Conservation (phyloP, 2,797 vertebrate species). For the Rhabdophis nuchalis region DNA sequence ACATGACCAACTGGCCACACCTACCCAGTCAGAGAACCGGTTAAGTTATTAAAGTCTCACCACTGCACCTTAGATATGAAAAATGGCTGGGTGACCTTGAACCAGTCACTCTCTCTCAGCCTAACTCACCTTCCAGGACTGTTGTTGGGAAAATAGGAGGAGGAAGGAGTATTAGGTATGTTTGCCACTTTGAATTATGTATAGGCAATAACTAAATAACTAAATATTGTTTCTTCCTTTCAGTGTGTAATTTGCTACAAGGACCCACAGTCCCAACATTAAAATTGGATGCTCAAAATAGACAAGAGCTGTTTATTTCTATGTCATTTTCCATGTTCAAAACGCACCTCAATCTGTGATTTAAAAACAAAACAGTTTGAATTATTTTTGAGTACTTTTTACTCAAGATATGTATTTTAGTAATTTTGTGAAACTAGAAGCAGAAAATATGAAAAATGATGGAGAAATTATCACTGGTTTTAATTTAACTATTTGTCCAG, state of each 20-base stretch:
- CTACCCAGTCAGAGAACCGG: too few relatives aligned
- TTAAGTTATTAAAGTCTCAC: too few relatives aligned
- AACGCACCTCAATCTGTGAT: not conserved
- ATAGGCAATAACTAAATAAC: not conserved
- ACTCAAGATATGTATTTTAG: not conserved
- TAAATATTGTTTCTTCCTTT: not conserved
- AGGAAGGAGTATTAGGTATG: not conserved
- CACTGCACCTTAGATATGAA: not conserved
- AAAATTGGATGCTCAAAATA: not conserved
- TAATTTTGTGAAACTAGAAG: not conserved
- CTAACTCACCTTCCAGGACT: not conserved
- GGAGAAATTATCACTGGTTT: not conserved
- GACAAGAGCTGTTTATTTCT: not conserved
- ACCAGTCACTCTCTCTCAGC: not conserved
- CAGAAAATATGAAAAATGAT: not conserved
- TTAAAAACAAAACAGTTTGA: not conserved
- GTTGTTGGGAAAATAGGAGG: not conserved
- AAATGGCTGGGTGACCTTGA: not conserved
- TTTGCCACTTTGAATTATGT: not conserved
- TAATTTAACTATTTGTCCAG: not conserved
- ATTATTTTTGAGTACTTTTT: not conserved
- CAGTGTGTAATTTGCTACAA: not conserved
- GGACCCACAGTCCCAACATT: not conserved
- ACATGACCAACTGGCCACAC: too few relatives aligned
- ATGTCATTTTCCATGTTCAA: not conserved